Evolutionary conservation across 2,888 invertebrate genomes (phyloP).

Genomic region (Linnaemya vulpina): DNA sequence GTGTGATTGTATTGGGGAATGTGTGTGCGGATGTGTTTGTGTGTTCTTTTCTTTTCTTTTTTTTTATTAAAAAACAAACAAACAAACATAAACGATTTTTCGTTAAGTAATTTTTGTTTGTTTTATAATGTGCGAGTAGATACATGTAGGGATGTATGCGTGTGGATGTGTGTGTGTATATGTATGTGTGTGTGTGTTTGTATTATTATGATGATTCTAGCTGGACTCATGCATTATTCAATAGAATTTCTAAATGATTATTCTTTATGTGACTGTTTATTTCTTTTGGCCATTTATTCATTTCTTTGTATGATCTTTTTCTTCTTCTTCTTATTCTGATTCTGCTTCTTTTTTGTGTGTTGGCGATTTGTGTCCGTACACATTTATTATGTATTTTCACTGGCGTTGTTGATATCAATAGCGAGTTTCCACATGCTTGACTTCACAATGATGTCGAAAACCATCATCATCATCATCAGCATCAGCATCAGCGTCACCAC

Average conservation of each 20-base stretch:
- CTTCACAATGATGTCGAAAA: constrained; percentile 75
- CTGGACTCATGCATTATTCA: constrained; percentile 82
- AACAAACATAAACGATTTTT: constrained; percentile 60
- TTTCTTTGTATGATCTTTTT: constrained; percentile 73
- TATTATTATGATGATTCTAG: constrained; percentile 66
- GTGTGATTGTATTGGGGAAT: not conserved
- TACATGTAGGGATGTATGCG: not conserved
- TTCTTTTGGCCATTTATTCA: constrained; percentile 83
- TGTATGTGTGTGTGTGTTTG: constrained; percentile 23
- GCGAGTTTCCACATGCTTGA: constrained; percentile 80
- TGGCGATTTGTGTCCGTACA: constrained; percentile 62
- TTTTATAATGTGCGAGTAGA: not conserved
- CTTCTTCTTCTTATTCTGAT: constrained; percentile 4
- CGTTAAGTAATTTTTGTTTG: constrained; percentile 37
- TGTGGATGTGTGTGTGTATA: not conserved
- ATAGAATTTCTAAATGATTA: constrained; percentile 83
- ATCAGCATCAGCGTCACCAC: constrained; percentile 63
- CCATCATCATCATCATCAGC: constrained; percentile 61
- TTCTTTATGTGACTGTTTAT: constrained; percentile 83
- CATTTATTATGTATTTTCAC: constrained; percentile 60
- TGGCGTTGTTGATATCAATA: constrained; percentile 61
- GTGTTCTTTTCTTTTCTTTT: too few relatives aligned
- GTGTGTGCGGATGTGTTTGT: not conserved
- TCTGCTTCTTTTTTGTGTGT: constrained; percentile 53
- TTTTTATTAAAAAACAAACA: constrained; percentile 44